Percentiles rank a stretch among this genome's conserved stretches.
Conservation (phyloP, 1,140 invertebrate species). For the Copidosoma floridanum region DNA sequence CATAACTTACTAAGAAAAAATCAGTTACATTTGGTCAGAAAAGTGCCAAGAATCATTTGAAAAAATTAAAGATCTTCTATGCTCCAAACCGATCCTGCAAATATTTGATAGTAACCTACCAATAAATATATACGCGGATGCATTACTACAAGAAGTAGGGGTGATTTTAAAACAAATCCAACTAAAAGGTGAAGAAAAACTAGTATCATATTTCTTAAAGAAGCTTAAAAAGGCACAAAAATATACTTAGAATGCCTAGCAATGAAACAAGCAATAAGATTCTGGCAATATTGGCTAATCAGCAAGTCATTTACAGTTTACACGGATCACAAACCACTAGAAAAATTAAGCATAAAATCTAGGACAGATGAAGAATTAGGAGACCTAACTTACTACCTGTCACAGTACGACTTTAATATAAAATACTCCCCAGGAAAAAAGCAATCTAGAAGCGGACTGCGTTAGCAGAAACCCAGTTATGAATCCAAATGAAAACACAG, state of each 20-base stretch:
- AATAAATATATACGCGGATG: slow-evolving; percentile 31
- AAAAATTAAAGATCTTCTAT: slow-evolving; percentile 20
- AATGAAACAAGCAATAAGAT: slow-evolving; percentile 6
- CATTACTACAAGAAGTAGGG: slow-evolving; percentile 24
- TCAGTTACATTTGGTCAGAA: slow-evolving; percentile 16
- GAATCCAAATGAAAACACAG: background rate
- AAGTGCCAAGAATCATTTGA: slow-evolving; percentile 15
- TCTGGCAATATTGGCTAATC: background rate
- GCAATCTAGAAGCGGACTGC: slow-evolving; percentile 13
- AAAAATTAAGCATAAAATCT: too few relatives aligned
- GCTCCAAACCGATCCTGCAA: slow-evolving; percentile 21
- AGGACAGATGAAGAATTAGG: too few relatives aligned
- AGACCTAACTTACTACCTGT: too few relatives aligned
- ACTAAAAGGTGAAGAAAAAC: slow-evolving; percentile 15
- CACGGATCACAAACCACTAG: too few relatives aligned
- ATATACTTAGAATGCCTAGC: too few relatives aligned
- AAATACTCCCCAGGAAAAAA: background rate
- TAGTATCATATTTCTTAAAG: slow-evolving; percentile 11
- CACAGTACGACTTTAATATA: too few relatives aligned
- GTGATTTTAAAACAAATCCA: slow-evolving; percentile 29
- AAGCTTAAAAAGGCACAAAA: too few relatives aligned
- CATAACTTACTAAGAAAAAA: slow-evolving; percentile 26
- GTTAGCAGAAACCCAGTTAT: background rate
- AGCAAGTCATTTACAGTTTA: too few relatives aligned
- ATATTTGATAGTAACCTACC: slow-evolving; percentile 27